Evolutionary conservation across 2,113 vertebrate genomes (phyloP), one percentile per base, ranked within the genome.

Genomic region (Pangasianodon hypophthalmus): DNA sequence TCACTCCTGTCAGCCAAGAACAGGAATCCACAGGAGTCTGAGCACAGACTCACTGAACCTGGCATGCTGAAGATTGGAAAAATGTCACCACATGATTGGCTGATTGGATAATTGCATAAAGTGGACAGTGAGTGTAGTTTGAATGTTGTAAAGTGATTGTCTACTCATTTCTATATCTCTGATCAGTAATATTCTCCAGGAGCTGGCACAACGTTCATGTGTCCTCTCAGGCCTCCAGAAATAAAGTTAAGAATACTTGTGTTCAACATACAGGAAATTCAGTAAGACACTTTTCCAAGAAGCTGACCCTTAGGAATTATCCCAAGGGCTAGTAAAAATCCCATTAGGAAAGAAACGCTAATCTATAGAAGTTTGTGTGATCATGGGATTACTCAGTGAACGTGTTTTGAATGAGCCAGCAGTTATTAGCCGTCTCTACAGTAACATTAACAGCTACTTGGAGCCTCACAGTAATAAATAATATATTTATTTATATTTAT

Each of bases 241-340:
- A 82, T 48, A 26, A 37, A 69, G 7, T 50, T 37, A n/a, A 69
- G 44, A 41, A 71, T 46, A 32, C 48, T 7, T 26, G 54, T 50
- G 24, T 44, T 13, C 10, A 73, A 54, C 46, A 41, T 87, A 41
- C 79, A 82, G 62, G 83, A 82, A 64, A 69, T 82, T 13, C 21
- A 46, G 85, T 16, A 80, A 16, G 56, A 84, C 80, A 84, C 46
- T 52, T 86, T 75, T 88, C 62, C 87, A 79, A 77, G 67, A 73
- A 0, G 50, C 41, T 9, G 79, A 85, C 73, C 86, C n/a, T 32
- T 29, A 73, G 64, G 52, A n/a, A 37, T 56, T 77, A 32, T 86
- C 73, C 60, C 88, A 82, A 83, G 14, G 41, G 62, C 60, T 29
- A 82, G 60, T 60, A 64, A 64, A 54, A 56, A 58, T 44, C 58